Conservation (phyloP, 2,888 invertebrate species). For the Athetis lepigone region DNA sequence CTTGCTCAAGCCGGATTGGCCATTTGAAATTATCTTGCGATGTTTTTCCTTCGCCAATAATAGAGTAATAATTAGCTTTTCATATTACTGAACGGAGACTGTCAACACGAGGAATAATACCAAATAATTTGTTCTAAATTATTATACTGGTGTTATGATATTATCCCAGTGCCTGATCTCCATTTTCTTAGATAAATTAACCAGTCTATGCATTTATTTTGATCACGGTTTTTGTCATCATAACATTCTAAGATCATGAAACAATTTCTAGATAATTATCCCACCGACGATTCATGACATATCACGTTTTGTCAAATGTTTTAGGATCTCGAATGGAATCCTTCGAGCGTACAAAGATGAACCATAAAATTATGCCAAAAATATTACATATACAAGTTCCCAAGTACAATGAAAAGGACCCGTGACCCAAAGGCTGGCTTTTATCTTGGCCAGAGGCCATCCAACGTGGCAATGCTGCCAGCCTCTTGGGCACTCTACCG, state of each 20-base stretch:
- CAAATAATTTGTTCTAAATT: background rate
- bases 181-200: background rate
- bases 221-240: conserved; percentile 3
- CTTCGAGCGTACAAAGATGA: conserved; percentile 2
- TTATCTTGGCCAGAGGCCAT: no score
- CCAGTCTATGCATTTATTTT: background rate
- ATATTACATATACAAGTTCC: background rate
- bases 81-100: no score
- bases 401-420: no score
- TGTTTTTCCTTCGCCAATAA: no score
- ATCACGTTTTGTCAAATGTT: conserved; percentile 32
- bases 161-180: background rate
- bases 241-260: conserved; percentile 9
- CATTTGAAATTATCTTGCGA: no score
- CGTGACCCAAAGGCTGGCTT: no score
- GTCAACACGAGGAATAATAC: no score
- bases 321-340: conserved; percentile 18
- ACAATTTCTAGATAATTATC: conserved; percentile 1
- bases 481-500: no score
- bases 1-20: no score
- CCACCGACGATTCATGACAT: conserved; percentile 16
- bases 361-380: background rate
- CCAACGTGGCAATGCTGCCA: no score
- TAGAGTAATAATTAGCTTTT: no score
- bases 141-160: no score